Evolutionary conservation across 2,113 vertebrate genomes (phyloP).

Genomic region (Pelodiscus sinensis): DNA sequence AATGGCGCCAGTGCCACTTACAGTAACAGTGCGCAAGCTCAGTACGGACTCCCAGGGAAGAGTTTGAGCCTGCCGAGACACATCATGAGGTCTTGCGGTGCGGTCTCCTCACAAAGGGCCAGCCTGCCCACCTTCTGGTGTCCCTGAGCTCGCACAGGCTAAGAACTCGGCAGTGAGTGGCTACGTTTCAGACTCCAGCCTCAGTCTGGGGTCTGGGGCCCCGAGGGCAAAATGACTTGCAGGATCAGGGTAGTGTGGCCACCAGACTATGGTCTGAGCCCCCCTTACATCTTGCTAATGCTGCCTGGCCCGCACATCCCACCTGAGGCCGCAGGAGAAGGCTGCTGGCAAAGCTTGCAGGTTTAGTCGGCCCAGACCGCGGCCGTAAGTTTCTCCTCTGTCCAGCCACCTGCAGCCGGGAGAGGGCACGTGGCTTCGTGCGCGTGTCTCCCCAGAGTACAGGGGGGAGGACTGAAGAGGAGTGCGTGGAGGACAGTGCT

Average conservation of each 20-base stretch:
- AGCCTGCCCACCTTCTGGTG: not conserved
- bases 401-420: no score
- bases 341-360: no score
- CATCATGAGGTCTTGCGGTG: not conserved
- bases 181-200: no score
- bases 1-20: not conserved
- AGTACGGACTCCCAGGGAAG: not conserved
- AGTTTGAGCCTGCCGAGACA: not conserved
- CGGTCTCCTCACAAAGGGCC: not conserved
- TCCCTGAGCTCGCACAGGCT: not conserved
- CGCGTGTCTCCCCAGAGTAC: no score
- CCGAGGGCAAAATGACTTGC: not conserved
- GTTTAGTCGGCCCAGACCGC: no score
- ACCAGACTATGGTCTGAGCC: not conserved
- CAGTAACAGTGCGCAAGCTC: not conserved
- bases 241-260: not conserved
- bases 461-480: no score
- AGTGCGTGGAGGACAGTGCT: no score
- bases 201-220: not conserved
- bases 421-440: no score
- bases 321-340: not conserved
- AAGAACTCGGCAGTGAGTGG: not conserved
- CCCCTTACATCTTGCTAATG: not conserved
- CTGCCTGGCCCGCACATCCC: not conserved
- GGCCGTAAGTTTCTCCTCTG: no score